Conservation (phyloP, 2,797 vertebrate species). For the Choloepus didactylus region DNA sequence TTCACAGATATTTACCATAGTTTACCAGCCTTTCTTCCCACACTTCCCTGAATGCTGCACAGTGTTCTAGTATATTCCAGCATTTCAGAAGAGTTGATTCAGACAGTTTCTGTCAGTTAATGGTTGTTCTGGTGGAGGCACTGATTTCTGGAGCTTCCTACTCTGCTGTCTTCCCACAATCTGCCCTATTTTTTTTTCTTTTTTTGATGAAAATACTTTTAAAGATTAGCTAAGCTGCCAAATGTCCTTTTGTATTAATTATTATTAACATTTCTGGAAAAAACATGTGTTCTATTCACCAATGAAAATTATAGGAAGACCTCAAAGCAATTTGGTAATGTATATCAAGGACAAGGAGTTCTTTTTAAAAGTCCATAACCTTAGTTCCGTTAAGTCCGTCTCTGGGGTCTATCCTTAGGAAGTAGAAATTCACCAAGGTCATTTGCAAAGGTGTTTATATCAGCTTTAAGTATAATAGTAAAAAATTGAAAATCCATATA, state of each 20-base stretch:
- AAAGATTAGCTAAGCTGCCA: not conserved
- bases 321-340: not conserved
- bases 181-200: not conserved
- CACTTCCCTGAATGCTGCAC: too few relatives aligned
- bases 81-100: too few relatives aligned
- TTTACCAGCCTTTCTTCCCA: too few relatives aligned
- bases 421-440: slow-evolving; percentile 56
- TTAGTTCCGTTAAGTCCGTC: slow-evolving; percentile 43
- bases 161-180: too few relatives aligned
- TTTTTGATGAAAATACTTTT: not conserved
- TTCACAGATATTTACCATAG: too few relatives aligned
- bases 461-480: slow-evolving; percentile 7
- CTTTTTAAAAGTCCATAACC: not conserved
- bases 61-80: too few relatives aligned
- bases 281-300: not conserved
- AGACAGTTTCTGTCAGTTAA: too few relatives aligned
- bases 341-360: not conserved
- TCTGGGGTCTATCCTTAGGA: slow-evolving; percentile 1
- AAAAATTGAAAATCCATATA: slow-evolving; percentile 22
- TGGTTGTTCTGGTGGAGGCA: too few relatives aligned
- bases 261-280: not conserved
- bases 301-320: slow-evolving; percentile 16
- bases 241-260: not conserved
- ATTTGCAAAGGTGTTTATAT: slow-evolving; percentile 29
- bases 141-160: too few relatives aligned